Conservation (phyloP, 1,140 invertebrate genomes). For the Bacillus rossius region DNA sequence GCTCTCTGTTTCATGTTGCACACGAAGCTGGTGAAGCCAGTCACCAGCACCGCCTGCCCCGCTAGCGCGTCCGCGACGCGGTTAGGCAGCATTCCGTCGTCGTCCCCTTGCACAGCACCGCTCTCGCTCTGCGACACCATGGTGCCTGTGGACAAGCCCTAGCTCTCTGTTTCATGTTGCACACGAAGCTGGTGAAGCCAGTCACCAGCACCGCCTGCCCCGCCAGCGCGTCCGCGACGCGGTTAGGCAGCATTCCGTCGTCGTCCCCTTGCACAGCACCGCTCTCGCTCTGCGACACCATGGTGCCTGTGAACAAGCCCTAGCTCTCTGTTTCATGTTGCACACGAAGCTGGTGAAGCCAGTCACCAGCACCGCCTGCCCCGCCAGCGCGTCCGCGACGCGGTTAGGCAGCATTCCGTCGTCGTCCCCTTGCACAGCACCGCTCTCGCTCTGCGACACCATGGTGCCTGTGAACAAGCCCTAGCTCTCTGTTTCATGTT, state of each 20-base stretch:
- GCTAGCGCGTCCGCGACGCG: constrained; percentile 38
- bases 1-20: no score
- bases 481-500: no score
- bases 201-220: constrained; percentile 49
- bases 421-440: background rate
- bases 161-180: no score
- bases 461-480: no score
- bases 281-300: no score
- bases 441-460: no score
- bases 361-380: constrained; percentile 47
- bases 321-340: no score
- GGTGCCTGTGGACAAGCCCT: no score
- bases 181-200: constrained; percentile 58
- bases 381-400: constrained; percentile 38
- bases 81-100: constrained; percentile 30
- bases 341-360: constrained; percentile 60
- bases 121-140: no score
- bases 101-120: background rate
- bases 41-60: constrained; percentile 49
- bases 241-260: constrained; percentile 32
- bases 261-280: background rate
- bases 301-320: no score
- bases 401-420: constrained; percentile 35
- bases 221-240: constrained; percentile 38
- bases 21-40: constrained; percentile 55